Conservation (phyloP, 2,888 invertebrate genomes). For the Carterocephalus palaemon region DNA sequence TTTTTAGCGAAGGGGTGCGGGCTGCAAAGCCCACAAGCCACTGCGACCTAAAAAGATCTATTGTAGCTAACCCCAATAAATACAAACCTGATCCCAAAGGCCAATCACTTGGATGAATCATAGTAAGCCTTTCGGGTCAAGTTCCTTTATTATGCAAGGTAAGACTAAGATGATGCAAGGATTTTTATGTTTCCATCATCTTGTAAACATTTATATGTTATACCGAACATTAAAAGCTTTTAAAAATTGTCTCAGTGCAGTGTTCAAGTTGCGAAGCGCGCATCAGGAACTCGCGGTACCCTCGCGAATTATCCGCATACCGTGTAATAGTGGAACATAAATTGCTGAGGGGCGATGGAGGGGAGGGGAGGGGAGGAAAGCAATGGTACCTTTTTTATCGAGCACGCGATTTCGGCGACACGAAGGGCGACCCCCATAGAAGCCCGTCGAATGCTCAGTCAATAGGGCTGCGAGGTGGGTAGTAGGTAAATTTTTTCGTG, state of each 20-base stretch:
- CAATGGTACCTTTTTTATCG: constrained; percentile 59
- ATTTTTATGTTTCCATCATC: no score
- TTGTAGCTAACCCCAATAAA: no score
- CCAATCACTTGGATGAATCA: no score
- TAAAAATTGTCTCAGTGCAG: constrained; percentile 1
- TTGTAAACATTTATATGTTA: no score
- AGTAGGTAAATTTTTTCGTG: constrained; percentile 32
- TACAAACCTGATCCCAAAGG: no score
- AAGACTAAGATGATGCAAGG: no score
- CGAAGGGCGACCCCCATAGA: constrained; percentile 45
- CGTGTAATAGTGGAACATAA: constrained; percentile 60
- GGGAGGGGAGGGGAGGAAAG: no score
- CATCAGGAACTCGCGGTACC: constrained; percentile 30
- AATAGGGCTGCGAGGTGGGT: constrained; percentile 26
- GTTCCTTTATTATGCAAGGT: no score
- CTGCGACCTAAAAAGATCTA: no score
- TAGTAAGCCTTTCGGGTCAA: no score
- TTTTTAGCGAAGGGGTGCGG: no score
- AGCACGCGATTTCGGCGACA: constrained; percentile 60
- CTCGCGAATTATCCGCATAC: constrained; percentile 61
- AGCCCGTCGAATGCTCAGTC: constrained; percentile 31
- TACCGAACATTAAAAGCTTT: background rate
- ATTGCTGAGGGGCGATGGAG: constrained; percentile 38
- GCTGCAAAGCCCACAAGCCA: no score
- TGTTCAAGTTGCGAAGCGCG: constrained; percentile 7